phyloP scores from a whole-genome alignment of 2,888 invertebrate species.

The Scaeva pyrastri region DNA sequence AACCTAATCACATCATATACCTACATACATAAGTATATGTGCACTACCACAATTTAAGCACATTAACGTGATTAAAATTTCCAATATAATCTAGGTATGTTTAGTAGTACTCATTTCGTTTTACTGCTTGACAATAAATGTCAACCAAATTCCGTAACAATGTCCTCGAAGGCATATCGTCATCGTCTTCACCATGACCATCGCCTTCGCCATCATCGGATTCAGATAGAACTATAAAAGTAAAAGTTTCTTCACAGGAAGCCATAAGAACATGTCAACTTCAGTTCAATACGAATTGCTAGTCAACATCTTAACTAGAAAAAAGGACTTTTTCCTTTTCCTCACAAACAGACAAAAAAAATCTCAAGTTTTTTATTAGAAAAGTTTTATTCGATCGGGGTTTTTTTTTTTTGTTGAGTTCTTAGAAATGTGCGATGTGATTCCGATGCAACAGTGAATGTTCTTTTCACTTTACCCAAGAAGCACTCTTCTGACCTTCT shows the following conservation, averaged over 20 bases:
- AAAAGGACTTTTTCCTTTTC: constrained; percentile 32
- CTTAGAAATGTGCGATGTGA: constrained; percentile 31
- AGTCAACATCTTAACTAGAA: constrained; percentile 52
- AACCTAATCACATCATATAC: no score
- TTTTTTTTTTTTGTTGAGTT: constrained; percentile 8
- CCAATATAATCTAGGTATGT: neutral
- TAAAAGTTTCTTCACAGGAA: constrained; percentile 47
- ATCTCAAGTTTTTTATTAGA: constrained; percentile 55
- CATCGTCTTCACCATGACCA: no score
- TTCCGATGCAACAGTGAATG: constrained; percentile 56
- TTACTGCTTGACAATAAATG: constrained; percentile 11
- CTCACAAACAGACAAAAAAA: neutral
- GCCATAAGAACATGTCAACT: constrained; percentile 38
- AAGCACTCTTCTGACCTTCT: constrained; percentile 35
- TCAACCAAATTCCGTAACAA: neutral
- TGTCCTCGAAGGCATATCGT: neutral
- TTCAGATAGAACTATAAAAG: constrained; percentile 1
- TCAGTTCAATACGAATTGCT: constrained; percentile 16
- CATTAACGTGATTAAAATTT: neutral
- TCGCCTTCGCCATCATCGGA: no score
- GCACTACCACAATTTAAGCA: no score
- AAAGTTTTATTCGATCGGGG: constrained; percentile 60
- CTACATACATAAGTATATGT: no score
- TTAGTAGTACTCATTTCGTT: neutral
- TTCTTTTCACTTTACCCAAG: constrained; percentile 23